Evolutionary conservation across 2,797 vertebrate species (phyloP), one percentile per base, ranked within the genome.

Genomic region (Loriculus beryllinus): DNA sequence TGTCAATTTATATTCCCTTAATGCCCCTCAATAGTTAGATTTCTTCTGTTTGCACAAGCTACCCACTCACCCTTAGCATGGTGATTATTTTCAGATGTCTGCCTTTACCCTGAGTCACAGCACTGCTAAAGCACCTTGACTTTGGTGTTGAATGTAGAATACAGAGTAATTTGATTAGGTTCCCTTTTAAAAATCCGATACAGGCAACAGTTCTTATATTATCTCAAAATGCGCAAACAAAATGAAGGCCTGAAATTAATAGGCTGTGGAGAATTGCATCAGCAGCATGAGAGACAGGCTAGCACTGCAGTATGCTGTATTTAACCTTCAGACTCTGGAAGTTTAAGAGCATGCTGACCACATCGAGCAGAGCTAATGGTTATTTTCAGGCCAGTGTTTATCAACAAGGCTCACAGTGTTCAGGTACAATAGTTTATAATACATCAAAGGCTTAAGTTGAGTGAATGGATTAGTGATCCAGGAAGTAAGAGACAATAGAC

Each of bases 191-290:
- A 95, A 96, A 85, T 69, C 76, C 92, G 75, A 95, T 81, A 84
- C 19, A 10, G 11, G 56, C 49, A 93, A 63, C 91, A 49, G 65
- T 33, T 77, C 92, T 93, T 80, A 83, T 40, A 51, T 68, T 83
- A 72, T 74, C 43, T 69, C n/a, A 21, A 95, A 88, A 74, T n/a
- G 31, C 12, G 22, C 74, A 91, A 95, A 76, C 51, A 83, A 93
- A 95, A 84, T 37, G 47, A 95, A 97, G 88, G 71, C 25, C 35
- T 85, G 80, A 94, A 95, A 96, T 79, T 43, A 94, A 91, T 74
- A 79, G 45, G 11, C 77, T 88, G n/a, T 31, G 28, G 39, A 95
- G 54, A 89, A 91, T 23, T 69, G 42, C 77, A 87, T 90, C 87
- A 84, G 54, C 62, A 76, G 62, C 52, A 37, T 7, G 12, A 85